phyloP scores from a whole-genome alignment of 2,113 vertebrate species.

The Melanerpes aurifrons region DNA sequence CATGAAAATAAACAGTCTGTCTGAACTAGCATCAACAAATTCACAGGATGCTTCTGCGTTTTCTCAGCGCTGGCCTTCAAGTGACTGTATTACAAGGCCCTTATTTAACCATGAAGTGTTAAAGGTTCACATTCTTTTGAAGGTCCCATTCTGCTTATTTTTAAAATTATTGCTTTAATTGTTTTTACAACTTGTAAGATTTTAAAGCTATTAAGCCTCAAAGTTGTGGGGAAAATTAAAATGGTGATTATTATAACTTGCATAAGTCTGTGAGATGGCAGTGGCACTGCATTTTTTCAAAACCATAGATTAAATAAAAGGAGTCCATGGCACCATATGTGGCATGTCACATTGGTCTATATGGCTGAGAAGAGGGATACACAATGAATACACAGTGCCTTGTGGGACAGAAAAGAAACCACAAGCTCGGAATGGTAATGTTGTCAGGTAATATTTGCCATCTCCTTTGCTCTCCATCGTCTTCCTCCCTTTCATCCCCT shows the following conservation, averaged over 20 bases:
- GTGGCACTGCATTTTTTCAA: not conserved
- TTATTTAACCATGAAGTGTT: slow-evolving; percentile 86
- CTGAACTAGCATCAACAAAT: slow-evolving; percentile 91
- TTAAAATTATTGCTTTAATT: slow-evolving; percentile 86
- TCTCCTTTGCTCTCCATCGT: not conserved
- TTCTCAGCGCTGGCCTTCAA: slow-evolving; percentile 83
- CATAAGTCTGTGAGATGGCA: slow-evolving; percentile 20
- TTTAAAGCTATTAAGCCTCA: slow-evolving; percentile 89
- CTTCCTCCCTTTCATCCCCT: not conserved
- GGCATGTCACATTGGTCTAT: slow-evolving; percentile 5
- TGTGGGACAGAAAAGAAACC: slow-evolving; percentile 22
- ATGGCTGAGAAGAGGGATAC: slow-evolving; percentile 30
- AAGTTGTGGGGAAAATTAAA: slow-evolving; percentile 79
- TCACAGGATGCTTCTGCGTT: slow-evolving; percentile 88
- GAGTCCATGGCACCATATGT: not conserved
- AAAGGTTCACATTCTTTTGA: slow-evolving; percentile 83
- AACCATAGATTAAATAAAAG: slow-evolving; percentile 28
- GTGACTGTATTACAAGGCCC: slow-evolving; percentile 70
- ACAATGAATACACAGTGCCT: not conserved
- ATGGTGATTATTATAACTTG: slow-evolving; percentile 69
- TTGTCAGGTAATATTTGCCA: not conserved
- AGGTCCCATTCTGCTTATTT: slow-evolving; percentile 80
- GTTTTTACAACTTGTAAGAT: slow-evolving; percentile 88
- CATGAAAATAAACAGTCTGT: slow-evolving; percentile 98
- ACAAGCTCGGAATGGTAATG: not conserved